phyloP scores from a whole-genome alignment of 2,797 vertebrate species.

The Melanogrammus aeglefinus region DNA sequence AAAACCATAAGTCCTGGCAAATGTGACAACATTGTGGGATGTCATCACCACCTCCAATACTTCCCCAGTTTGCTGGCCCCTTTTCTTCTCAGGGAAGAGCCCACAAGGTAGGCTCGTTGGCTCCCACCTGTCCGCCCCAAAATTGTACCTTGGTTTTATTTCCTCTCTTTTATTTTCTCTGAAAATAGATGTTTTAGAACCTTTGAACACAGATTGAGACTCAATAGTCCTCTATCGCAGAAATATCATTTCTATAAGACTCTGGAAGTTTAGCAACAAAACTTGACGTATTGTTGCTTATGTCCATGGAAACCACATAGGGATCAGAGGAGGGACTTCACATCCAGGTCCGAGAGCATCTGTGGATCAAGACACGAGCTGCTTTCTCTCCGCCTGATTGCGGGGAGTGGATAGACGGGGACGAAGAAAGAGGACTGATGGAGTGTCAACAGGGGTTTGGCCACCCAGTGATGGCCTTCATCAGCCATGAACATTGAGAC shows the following conservation, averaged over 20 bases:
- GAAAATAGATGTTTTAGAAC: not conserved
- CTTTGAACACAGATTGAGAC: not conserved
- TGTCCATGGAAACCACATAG: not conserved
- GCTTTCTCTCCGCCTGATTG: not conserved
- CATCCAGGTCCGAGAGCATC: not conserved
- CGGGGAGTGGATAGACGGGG: no score
- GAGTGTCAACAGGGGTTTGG: not conserved
- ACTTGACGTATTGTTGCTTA: not conserved
- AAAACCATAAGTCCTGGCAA: not conserved
- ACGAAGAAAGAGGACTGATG: no score
- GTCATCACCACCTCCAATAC: not conserved
- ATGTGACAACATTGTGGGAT: not conserved
- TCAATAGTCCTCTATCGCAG: not conserved
- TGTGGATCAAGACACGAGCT: not conserved
- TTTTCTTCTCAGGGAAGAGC: no score
- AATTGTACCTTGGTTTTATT: no score
- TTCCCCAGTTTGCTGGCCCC: no score
- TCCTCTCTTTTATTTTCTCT: not conserved
- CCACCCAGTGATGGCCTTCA: not conserved
- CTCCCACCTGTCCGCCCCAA: no score
- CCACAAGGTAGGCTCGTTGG: no score
- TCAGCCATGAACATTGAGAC: not conserved
- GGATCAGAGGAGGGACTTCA: not conserved
- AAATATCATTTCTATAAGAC: not conserved
- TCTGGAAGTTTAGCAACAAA: not conserved